A percentile compares a stretch with the other conserved stretches of the same genome.
Evolutionary conservation across 1,140 invertebrate species (phyloP).

Genomic region (Chelonus insularis): DNA sequence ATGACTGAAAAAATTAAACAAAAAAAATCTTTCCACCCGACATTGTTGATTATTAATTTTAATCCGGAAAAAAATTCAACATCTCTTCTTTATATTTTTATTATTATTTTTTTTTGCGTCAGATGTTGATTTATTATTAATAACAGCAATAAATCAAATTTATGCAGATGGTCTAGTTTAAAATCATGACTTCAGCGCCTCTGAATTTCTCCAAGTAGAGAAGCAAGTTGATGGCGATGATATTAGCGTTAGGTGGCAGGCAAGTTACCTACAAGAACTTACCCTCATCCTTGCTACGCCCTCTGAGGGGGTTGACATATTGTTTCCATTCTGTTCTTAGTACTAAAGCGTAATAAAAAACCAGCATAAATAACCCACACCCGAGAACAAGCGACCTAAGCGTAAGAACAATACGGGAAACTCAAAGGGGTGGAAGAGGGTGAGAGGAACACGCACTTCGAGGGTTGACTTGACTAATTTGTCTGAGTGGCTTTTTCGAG

Average conservation of each 20-base stretch:
- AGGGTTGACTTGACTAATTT: constrained; percentile 48
- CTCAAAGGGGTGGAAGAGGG: constrained; percentile 23
- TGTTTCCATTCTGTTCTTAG: constrained; percentile 54
- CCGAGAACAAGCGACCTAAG: constrained; percentile 21
- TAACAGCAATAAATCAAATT: too few species aligned
- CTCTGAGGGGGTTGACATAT: constrained; percentile 49
- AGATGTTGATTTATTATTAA: too few species aligned
- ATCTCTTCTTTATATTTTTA: too few species aligned
- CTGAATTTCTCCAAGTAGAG: constrained; percentile 3
- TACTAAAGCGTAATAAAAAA: constrained; percentile 55
- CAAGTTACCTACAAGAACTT: constrained; percentile 47
- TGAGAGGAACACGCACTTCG: constrained; percentile 27
- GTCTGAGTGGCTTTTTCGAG: constrained; percentile 57
- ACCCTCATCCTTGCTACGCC: constrained; percentile 24
- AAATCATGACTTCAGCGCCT: constrained; percentile 36
- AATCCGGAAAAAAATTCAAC: too few species aligned
- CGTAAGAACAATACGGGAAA: constrained; percentile 42
- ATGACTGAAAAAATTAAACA: too few species aligned
- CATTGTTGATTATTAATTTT: too few species aligned
- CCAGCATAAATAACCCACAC: constrained; percentile 52
- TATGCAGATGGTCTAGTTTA: too few species aligned
- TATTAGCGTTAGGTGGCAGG: constrained; percentile 47
- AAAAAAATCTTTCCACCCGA: too few species aligned
- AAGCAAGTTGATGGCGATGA: constrained; percentile 35
- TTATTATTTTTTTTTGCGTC: too few species aligned